Conservation (phyloP, 2,888 invertebrate species). For the Parelbella ahira region DNA sequence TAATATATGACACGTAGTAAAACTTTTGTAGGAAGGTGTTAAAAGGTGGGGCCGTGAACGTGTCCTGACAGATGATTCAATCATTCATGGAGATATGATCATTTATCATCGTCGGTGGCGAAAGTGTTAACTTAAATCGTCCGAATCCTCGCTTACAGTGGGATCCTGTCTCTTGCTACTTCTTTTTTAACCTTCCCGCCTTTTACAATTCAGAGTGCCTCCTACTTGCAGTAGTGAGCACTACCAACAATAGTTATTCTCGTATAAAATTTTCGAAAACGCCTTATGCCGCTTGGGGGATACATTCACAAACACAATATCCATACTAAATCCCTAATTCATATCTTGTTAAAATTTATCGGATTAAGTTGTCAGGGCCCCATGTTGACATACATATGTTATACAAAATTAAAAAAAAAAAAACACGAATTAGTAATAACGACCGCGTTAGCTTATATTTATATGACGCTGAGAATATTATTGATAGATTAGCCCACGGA, state of each 20-base stretch:
- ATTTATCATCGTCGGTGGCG: conserved; percentile 72
- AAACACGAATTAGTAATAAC: too few species aligned
- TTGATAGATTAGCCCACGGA: not conserved
- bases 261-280: too few species aligned
- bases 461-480: not conserved
- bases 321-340: not conserved
- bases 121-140: conserved; percentile 67
- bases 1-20: conserved; percentile 75
- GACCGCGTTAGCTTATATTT: too few species aligned
- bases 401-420: too few species aligned
- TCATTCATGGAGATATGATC: conserved; percentile 76
- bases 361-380: too few species aligned
- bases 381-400: too few species aligned
- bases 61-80: conserved; percentile 76
- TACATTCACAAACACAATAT: too few species aligned
- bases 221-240: too few species aligned
- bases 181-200: conserved; percentile 45
- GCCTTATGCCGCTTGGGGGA: conserved; percentile 34
- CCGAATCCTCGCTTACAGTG: conserved; percentile 50
- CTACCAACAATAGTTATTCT: too few species aligned
- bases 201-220: conserved; percentile 55
- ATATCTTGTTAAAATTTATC: too few species aligned
- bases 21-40: conserved; percentile 77
- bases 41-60: conserved; percentile 70
- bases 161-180: conserved; percentile 49